Conservation (phyloP, 2,113 vertebrate genomes). For the Oenanthe oenanthe region DNA sequence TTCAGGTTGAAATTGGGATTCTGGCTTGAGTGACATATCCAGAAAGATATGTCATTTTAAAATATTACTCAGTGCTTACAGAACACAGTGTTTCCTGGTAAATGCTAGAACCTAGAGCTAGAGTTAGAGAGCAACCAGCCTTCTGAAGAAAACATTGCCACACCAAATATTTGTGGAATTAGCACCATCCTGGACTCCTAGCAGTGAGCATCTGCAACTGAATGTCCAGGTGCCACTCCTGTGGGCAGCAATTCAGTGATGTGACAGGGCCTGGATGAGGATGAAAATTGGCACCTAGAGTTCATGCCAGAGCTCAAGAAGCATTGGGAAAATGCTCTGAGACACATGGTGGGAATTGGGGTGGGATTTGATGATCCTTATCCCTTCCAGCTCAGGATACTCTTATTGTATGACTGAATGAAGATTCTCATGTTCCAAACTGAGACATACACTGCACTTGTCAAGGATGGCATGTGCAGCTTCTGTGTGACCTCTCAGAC, state of each 20-base stretch:
- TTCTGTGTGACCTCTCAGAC: neutral
- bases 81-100: neutral
- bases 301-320: neutral
- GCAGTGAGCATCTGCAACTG: neutral
- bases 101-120: neutral
- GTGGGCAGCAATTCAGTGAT: fast-evolving
- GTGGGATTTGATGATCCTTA: neutral
- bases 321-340: neutral
- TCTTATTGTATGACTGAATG: neutral
- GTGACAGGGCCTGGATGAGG: neutral
- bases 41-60: neutral
- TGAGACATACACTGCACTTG: neutral
- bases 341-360: neutral
- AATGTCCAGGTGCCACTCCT: neutral
- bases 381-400: neutral
- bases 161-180: neutral
- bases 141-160: neutral
- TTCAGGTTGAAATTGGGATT: neutral
- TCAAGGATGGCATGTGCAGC: neutral
- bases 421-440: neutral
- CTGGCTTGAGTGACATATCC: neutral
- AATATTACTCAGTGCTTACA: neutral
- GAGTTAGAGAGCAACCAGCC: neutral
- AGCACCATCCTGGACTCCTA: neutral
- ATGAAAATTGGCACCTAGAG: neutral